Evolutionary conservation across 2,888 invertebrate species (phyloP).

Genomic region (Aricia artaxerxes): DNA sequence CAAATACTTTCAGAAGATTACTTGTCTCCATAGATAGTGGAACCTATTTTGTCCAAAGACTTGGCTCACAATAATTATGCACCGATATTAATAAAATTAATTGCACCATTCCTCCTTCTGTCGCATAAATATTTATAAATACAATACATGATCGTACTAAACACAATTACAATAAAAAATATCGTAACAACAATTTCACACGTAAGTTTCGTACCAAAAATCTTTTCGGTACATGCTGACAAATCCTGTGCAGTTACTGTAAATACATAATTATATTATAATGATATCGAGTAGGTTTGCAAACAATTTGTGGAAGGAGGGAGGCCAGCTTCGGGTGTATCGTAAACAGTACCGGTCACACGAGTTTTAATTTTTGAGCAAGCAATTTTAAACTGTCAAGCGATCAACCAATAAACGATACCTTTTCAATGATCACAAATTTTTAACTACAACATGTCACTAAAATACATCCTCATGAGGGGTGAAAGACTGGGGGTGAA

Average conservation of each 20-base stretch:
- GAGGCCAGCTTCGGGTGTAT: conserved; percentile 84
- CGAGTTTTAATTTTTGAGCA: conserved; percentile 63
- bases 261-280: conserved; percentile 41
- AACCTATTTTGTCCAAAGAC: conserved; percentile 42
- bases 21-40: not conserved
- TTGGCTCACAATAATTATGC: conserved; percentile 38
- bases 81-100: conserved; percentile 36
- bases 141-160: conserved; percentile 41
- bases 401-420: conserved; percentile 78
- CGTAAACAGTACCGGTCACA: conserved; percentile 58
- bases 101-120: conserved; percentile 48
- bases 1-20: not conserved
- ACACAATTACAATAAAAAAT: conserved; percentile 37
- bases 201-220: not conserved
- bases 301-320: conserved; percentile 92
- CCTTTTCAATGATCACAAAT: conserved; percentile 72
- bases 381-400: conserved; percentile 67
- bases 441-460: conserved; percentile 80
- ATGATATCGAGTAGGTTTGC: conserved; percentile 80
- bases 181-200: conserved; percentile 21
- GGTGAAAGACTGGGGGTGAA: conserved; percentile 54
- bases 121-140: conserved; percentile 32
- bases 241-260: not conserved
- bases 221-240: not conserved
- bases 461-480: conserved; percentile 65